Conservation (phyloP, 1,140 invertebrate species). For the Aricia agestis region DNA sequence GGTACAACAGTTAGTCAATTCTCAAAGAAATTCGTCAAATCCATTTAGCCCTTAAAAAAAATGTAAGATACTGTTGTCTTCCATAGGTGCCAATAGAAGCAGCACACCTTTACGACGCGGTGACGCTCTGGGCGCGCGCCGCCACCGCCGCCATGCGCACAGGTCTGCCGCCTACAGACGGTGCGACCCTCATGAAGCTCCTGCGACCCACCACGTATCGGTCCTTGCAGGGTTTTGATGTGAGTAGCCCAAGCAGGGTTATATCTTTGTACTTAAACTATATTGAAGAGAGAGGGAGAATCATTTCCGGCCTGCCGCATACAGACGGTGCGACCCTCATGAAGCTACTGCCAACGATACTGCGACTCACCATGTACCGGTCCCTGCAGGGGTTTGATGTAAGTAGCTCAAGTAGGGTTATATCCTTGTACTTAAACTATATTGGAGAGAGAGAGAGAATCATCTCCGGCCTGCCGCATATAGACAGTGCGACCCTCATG, state of each 20-base stretch:
- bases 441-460: too few species aligned
- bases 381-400: conserved; percentile 87
- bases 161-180: conserved; percentile 83
- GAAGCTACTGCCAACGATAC: conserved; percentile 80
- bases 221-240: conserved; percentile 86
- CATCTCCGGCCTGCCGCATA: conserved; percentile 78
- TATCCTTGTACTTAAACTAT: too few species aligned
- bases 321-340: conserved; percentile 85
- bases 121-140: conserved; percentile 89
- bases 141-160: conserved; percentile 82
- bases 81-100: conserved; percentile 89
- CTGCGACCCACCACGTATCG: conserved; percentile 86
- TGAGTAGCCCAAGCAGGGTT: conserved; percentile 68
- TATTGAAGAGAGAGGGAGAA: too few species aligned
- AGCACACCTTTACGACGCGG: conserved; percentile 91
- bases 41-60: too few species aligned
- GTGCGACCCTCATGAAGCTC: conserved; percentile 81
- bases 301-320: conserved; percentile 77
- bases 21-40: too few species aligned
- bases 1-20: too few species aligned
- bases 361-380: conserved; percentile 84
- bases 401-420: conserved; percentile 45
- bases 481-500: conserved; percentile 84
- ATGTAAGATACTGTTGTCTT: background rate
- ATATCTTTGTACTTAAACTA: too few species aligned